A percentile compares a stretch with the other conserved stretches of the same genome.
Evolutionary conservation across 2,888 invertebrate species (phyloP).

Genomic region (Mythimna impura): DNA sequence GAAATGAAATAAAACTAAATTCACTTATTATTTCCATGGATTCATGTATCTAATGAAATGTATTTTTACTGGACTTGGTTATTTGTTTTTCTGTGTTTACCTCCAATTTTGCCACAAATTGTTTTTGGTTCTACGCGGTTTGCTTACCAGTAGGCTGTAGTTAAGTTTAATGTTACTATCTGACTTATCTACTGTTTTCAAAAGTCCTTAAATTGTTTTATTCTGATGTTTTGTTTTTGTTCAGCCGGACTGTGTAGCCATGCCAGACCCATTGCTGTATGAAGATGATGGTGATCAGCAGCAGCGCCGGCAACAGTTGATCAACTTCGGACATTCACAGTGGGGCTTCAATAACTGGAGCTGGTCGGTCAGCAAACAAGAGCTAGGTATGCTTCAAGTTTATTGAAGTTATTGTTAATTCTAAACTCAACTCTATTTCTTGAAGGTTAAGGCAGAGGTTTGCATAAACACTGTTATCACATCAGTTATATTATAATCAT

Average conservation of each 20-base stretch:
- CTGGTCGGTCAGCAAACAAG: slow-evolving; percentile 87
- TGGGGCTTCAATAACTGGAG: slow-evolving; percentile 90
- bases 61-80: background rate
- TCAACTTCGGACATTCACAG: slow-evolving; percentile 87
- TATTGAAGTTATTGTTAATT: background rate
- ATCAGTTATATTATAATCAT: background rate
- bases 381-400: slow-evolving; percentile 76
- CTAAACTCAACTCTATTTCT: background rate
- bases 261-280: slow-evolving; percentile 58
- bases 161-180: background rate
- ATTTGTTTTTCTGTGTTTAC: slow-evolving; percentile 4
- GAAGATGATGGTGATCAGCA: slow-evolving; percentile 81
- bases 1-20: background rate
- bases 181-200: background rate
- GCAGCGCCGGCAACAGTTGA: slow-evolving; percentile 82
- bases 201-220: background rate
- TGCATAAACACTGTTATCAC: background rate
- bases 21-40: background rate
- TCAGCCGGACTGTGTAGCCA: slow-evolving; percentile 73
- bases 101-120: background rate
- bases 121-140: background rate
- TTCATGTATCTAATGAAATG: background rate
- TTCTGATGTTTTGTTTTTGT: background rate
- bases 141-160: background rate
- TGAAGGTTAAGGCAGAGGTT: background rate